Evolutionary conservation across 2,888 invertebrate genomes (phyloP).

Genomic region (Drosophila buzzatii): DNA sequence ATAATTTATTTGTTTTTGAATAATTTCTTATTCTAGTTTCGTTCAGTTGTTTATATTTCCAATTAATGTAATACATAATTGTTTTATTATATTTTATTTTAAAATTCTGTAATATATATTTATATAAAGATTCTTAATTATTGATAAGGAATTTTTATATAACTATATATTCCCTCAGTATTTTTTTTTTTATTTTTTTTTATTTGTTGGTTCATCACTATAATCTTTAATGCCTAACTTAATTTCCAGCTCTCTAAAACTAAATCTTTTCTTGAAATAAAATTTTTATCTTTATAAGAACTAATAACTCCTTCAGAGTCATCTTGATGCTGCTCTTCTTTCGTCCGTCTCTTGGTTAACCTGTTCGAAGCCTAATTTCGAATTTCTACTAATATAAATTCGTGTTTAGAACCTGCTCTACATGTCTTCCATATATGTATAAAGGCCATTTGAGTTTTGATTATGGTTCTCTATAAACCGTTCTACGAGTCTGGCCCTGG

Average conservation of each 20-base stretch:
- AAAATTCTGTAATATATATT: too few species aligned
- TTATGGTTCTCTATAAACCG: not conserved
- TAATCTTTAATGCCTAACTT: not conserved
- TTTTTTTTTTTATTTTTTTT: not conserved
- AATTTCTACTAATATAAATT: not conserved
- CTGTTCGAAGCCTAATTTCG: not conserved
- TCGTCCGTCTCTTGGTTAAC: not conserved
- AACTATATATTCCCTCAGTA: too few species aligned
- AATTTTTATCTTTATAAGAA: not conserved
- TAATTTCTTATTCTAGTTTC: too few species aligned
- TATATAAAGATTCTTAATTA: too few species aligned
- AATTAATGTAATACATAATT: not conserved
- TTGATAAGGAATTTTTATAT: too few species aligned
- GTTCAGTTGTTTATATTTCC: too few species aligned
- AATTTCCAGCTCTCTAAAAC: not conserved
- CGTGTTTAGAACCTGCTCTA: not conserved
- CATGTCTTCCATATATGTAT: not conserved
- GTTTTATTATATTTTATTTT: not conserved
- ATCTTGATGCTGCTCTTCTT: not conserved
- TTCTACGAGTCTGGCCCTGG: conserved; percentile 28
- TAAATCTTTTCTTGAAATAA: not conserved
- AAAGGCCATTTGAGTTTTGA: conserved; percentile 20
- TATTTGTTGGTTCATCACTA: not conserved
- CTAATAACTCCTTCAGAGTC: not conserved
- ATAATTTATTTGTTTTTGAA: too few species aligned